Evolutionary conservation across 1,140 invertebrate genomes (phyloP).

Genomic region (Ylistrum balloti): DNA sequence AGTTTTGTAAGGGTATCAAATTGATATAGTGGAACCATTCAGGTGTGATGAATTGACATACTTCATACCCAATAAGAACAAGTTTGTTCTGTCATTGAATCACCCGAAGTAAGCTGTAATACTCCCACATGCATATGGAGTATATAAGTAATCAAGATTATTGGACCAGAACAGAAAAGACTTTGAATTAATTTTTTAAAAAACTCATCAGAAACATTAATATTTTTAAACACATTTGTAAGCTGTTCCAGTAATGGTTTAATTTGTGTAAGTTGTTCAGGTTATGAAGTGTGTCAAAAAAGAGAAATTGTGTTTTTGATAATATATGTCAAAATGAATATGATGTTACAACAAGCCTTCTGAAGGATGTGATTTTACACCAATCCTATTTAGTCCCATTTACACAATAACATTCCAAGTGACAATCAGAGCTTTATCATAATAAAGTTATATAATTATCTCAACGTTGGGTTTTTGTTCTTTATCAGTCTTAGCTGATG

Average conservation of each 20-base stretch:
- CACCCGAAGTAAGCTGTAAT: no score
- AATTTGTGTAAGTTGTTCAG: no score
- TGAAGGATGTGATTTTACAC: conserved; percentile 14
- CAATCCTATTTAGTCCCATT: conserved; percentile 39
- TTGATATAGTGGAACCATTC: background rate
- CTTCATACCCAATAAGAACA: background rate
- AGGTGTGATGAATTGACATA: background rate
- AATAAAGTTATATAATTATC: conserved; percentile 7
- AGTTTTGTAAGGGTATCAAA: background rate
- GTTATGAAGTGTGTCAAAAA: background rate
- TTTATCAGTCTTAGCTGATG: no score
- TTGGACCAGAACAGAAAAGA: no score
- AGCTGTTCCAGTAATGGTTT: no score
- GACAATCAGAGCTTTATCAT: conserved; percentile 32
- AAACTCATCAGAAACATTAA: no score
- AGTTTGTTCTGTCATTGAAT: no score
- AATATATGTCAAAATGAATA: background rate
- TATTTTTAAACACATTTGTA: no score
- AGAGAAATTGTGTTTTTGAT: conserved; percentile 21
- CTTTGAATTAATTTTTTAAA: no score
- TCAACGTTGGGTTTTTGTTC: background rate
- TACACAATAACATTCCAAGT: conserved; percentile 23
- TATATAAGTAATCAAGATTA: no score
- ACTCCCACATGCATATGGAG: no score
- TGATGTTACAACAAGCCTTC: background rate